phyloP scores from a whole-genome alignment of 1,140 invertebrate genomes.

The Drosophila bocqueti region DNA sequence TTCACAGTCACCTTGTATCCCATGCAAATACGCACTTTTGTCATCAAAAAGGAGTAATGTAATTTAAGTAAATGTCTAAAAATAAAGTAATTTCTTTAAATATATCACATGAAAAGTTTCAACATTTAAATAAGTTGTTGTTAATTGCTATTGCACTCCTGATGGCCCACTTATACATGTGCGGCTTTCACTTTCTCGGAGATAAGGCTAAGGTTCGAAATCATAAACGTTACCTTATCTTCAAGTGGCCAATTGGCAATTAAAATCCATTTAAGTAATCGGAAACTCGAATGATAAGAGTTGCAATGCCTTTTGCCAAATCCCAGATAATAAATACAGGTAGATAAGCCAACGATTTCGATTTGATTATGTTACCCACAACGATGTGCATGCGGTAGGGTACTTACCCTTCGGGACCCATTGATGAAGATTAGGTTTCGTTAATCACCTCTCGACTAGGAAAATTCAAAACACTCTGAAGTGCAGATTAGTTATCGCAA shows the following conservation, averaged over 20 bases:
- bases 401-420: conserved; percentile 24
- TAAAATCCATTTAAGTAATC: conserved; percentile 44
- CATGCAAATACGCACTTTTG: conserved; percentile 79
- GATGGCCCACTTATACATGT: conserved; percentile 6
- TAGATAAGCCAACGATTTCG: not conserved
- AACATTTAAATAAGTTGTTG: too few species aligned
- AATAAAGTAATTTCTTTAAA: not conserved
- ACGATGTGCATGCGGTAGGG: conserved; percentile 2
- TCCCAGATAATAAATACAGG: not conserved
- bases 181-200: conserved; percentile 19
- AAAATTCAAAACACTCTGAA: conserved; percentile 40
- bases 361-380: not conserved
- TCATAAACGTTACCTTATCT: conserved; percentile 7
- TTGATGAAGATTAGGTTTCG: not conserved
- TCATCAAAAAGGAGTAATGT: conserved; percentile 32
- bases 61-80: not conserved
- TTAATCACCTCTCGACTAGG: conserved; percentile 12
- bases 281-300: conserved; percentile 16
- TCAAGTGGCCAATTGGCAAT: conserved; percentile 27
- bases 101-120: not conserved
- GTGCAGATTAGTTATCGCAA: conserved; percentile 34
- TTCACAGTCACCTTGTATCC: conserved; percentile 68
- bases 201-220: conserved; percentile 13
- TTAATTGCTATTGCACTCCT: not conserved
- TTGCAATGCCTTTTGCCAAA: conserved; percentile 11